Percentiles rank a stretch among this genome's conserved stretches.
Evolutionary conservation across 2,797 vertebrate genomes (phyloP).

Genomic region (Myotis myotis): DNA sequence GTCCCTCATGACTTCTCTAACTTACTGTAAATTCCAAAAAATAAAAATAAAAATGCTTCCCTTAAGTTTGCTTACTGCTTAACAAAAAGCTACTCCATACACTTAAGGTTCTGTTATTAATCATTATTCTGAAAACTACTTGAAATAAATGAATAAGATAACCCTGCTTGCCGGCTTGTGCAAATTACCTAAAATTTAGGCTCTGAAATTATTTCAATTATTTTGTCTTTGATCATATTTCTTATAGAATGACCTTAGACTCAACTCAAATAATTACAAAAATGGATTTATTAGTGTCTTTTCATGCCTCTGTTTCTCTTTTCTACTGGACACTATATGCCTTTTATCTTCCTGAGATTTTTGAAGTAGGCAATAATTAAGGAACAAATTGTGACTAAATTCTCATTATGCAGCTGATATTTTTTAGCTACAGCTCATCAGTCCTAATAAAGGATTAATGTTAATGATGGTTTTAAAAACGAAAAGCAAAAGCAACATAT

Average conservation of each 20-base stretch:
- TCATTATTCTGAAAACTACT: not conserved
- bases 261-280: not conserved
- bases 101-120: not conserved
- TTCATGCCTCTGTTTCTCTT: not conserved
- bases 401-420: not conserved
- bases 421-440: constrained; percentile 34
- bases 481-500: not conserved
- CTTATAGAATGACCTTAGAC: not conserved
- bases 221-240: not conserved
- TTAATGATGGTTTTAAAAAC: not conserved
- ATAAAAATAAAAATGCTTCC: not conserved
- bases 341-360: not conserved
- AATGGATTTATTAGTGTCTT: not conserved
- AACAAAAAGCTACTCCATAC: not conserved
- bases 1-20: not conserved
- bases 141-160: not conserved
- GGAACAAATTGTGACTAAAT: constrained; percentile 23
- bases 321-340: not conserved
- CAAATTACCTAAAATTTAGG: not conserved
- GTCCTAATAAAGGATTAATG: not conserved
- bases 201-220: not conserved
- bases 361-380: constrained; percentile 17
- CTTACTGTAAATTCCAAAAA: not conserved
- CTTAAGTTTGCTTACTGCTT: not conserved
- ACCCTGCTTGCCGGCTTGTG: not conserved